Conservation (phyloP, 2,797 vertebrate species). For the Acridotheres tristis region DNA sequence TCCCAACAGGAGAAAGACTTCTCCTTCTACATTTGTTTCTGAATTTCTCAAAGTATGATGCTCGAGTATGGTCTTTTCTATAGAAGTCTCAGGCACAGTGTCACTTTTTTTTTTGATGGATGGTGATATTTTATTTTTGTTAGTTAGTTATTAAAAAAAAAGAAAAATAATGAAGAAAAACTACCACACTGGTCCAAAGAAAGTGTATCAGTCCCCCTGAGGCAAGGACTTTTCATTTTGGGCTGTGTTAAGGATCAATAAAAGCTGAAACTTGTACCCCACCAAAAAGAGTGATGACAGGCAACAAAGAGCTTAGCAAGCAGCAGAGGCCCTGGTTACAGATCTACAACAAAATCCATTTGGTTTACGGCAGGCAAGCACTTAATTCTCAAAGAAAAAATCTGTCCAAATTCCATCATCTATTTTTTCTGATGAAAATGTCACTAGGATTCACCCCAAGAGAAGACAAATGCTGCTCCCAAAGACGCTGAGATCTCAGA, state of each 20-base stretch:
- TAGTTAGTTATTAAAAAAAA: background rate
- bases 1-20: background rate
- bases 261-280: background rate
- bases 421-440: background rate
- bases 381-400: background rate
- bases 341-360: background rate
- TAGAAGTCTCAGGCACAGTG: background rate
- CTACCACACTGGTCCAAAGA: background rate
- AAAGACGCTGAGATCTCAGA: background rate
- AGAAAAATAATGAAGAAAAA: background rate
- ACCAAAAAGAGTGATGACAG: background rate
- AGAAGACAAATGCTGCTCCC: background rate
- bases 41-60: background rate
- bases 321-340: background rate
- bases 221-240: background rate
- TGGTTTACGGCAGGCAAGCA: background rate
- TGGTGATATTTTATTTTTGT: background rate
- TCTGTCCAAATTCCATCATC: background rate
- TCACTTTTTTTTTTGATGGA: too few relatives aligned
- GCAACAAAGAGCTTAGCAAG: background rate
- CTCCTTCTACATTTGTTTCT: background rate
- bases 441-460: background rate
- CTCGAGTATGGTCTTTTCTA: accelerated
- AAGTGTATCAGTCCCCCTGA: background rate
- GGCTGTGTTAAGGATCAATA: background rate